These are phyloP conservation scores for Villa cingulata DNA, from an alignment of 2,888 invertebrate genomes.

Conservation along the genomic window DNA sequence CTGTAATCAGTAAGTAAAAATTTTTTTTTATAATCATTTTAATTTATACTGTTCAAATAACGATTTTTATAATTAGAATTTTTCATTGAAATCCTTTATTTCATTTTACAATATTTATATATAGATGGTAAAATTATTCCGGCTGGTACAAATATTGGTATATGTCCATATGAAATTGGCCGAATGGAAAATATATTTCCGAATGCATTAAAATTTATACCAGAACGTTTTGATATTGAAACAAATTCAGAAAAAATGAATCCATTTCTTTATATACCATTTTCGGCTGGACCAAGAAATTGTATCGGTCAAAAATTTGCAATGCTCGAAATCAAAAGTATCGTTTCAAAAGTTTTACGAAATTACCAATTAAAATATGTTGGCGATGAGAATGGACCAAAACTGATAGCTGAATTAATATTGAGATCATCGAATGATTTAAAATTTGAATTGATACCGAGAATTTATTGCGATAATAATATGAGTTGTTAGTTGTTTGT, in stretches of 20 bases:
- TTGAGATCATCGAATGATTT: constrained; percentile 31
- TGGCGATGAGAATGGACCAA: constrained; percentile 21
- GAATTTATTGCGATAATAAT: too few species aligned
- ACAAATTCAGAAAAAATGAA: constrained; percentile 26
- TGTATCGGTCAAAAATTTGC: constrained; percentile 36
- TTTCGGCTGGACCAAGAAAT: constrained; percentile 34
- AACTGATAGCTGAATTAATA: constrained; percentile 29
- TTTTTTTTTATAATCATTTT: too few species aligned
- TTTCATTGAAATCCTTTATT: too few species aligned
- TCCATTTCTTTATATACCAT: constrained; percentile 33
- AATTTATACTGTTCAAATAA: too few species aligned
- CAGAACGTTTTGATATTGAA: constrained; percentile 32
- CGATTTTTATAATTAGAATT: not conserved
- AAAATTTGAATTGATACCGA: constrained; percentile 25
- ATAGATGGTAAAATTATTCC: constrained; percentile 31
- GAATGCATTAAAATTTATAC: constrained; percentile 28
- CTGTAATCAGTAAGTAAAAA: constrained; percentile 28
- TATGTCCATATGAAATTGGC: constrained; percentile 27
- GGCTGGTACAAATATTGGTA: constrained; percentile 31
- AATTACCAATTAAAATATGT: constrained; percentile 20
- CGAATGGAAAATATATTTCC: constrained; percentile 25
- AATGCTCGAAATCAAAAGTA: constrained; percentile 31
- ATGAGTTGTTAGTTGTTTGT: too few species aligned
- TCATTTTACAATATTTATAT: not conserved
- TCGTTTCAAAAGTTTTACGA: constrained; percentile 29